A percentile compares a stretch with the other conserved stretches of the same genome.
phyloP scores from a whole-genome alignment of 2,113 vertebrate genomes.

The Setophaga coronata region DNA sequence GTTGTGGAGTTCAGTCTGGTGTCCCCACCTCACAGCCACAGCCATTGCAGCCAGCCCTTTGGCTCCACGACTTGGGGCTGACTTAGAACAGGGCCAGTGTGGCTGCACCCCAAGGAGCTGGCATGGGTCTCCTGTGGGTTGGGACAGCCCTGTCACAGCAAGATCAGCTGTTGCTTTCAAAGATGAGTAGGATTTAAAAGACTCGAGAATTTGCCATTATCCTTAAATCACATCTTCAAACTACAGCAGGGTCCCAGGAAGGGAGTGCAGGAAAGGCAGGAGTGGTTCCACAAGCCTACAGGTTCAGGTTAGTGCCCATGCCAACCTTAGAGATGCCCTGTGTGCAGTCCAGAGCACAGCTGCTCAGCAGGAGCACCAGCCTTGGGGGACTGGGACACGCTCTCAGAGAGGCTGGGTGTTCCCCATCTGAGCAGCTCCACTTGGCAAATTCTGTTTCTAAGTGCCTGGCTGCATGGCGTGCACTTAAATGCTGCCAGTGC shows the following conservation, averaged over 20 bases:
- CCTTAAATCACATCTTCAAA: background rate
- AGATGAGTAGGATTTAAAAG: background rate
- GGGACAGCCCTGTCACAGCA: background rate
- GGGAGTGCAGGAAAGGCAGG: background rate
- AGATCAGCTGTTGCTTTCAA: slow-evolving; percentile 37
- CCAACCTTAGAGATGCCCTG: rapidly evolving
- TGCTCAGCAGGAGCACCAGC: background rate
- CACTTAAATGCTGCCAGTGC: background rate
- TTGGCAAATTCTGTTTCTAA: background rate
- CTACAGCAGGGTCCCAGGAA: background rate
- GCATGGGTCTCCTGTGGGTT: background rate
- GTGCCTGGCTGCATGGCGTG: rapidly evolving
- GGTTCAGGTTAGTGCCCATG: background rate
- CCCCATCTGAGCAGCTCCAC: rapidly evolving
- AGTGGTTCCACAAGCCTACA: background rate
- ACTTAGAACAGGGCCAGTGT: background rate
- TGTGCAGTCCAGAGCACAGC: background rate
- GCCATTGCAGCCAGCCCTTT: rapidly evolving
- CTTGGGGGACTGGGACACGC: rapidly evolving
- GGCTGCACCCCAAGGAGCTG: rapidly evolving
- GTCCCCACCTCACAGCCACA: background rate
- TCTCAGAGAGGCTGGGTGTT: background rate
- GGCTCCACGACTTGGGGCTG: background rate
- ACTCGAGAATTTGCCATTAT: background rate
- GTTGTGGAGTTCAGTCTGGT: background rate